Evolutionary conservation across 2,888 invertebrate species (phyloP).

Genomic region (Schizaphis graminum): DNA sequence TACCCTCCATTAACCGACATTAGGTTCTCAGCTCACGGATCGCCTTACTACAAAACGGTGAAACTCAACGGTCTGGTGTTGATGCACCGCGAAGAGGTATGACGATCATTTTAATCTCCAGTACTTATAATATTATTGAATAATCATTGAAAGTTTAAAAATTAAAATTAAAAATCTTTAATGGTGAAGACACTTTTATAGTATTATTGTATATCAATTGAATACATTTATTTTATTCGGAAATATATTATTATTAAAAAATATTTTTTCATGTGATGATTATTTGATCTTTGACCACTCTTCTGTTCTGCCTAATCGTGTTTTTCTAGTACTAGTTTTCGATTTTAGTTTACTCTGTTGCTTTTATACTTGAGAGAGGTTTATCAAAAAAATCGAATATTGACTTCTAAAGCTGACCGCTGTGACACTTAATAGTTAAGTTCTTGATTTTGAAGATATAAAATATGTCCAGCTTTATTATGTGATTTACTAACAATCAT

Average conservation of each 20-base stretch:
- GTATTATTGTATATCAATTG: neutral
- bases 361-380: neutral
- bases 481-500: too few species aligned
- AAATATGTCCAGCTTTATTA: too few species aligned
- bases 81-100: constrained; percentile 88
- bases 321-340: neutral
- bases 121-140: neutral
- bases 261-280: neutral
- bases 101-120: neutral
- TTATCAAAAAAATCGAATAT: too few species aligned
- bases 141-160: neutral
- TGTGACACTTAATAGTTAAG: too few species aligned
- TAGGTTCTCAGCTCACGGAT: constrained; percentile 94
- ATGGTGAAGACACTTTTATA: neutral
- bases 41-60: constrained; percentile 95
- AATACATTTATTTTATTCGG: neutral
- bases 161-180: neutral
- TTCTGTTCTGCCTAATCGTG: neutral
- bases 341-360: neutral
- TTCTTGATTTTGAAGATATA: too few species aligned
- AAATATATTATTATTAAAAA: neutral
- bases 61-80: constrained; percentile 93
- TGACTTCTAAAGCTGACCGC: too few species aligned
- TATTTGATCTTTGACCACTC: too few species aligned
- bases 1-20: constrained; percentile 93